These are phyloP conservation scores for Rhyacophila evoluta DNA, from an alignment of 2,888 invertebrate species.

Conservation along the genomic window DNA sequence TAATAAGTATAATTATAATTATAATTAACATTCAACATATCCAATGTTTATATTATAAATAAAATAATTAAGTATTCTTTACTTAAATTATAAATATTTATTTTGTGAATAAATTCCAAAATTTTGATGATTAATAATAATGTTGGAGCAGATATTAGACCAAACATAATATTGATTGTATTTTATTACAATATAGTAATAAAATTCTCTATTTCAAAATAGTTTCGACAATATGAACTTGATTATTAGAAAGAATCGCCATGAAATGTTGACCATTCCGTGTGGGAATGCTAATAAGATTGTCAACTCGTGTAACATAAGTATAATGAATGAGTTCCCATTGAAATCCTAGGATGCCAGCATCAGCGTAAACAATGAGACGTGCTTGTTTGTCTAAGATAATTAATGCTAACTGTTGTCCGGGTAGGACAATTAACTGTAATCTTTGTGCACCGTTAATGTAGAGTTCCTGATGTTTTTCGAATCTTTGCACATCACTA, in stretches of 20 bases:
- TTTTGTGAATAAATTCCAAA: too few relatives aligned
- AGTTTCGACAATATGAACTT: not conserved
- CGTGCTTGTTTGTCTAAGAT: not conserved
- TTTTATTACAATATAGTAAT: too few relatives aligned
- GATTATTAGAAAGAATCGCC: not conserved
- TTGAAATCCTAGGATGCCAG: constrained; percentile 25
- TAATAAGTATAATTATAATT: not conserved
- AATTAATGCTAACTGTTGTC: not conserved
- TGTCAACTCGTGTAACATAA: not conserved
- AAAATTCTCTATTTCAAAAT: not conserved
- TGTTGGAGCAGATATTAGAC: too few relatives aligned
- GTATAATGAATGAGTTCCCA: not conserved
- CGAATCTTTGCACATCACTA: constrained; percentile 27
- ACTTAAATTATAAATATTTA: too few relatives aligned
- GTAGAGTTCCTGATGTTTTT: not conserved
- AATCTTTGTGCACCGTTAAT: not conserved
- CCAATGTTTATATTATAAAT: too few relatives aligned
- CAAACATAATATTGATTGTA: too few relatives aligned
- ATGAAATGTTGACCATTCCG: not conserved
- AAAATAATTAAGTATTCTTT: constrained; percentile 16
- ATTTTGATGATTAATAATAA: too few relatives aligned
- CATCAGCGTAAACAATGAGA: not conserved
- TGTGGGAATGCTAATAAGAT: not conserved
- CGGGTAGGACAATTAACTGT: not conserved
- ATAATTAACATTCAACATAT: not conserved